Base-by-base conservation (phyloP, 2,888 invertebrate genomes). In the Germaria angustata region DNA sequence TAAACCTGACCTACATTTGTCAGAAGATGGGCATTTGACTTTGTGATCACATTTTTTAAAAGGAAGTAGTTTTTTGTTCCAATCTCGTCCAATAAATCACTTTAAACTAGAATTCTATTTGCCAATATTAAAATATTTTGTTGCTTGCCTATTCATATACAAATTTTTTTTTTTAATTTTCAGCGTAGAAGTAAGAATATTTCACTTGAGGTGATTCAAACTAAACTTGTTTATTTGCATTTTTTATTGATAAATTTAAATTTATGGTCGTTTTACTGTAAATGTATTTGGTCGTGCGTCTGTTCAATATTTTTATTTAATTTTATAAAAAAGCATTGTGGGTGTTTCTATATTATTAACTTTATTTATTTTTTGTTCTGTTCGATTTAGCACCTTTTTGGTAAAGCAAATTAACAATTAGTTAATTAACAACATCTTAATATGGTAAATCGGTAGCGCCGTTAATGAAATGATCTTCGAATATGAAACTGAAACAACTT, bases 361-460 rank as follows among this genome's bases (percentile, higher is more conserved):
- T 55, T 20, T 2, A 36, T 36, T 44, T 53, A 41, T 28, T 20
- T 22, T 53, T 53, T 41, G 11, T 39, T 24, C 24, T n/a, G 36
- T 49, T 63, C 39, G 71, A 59, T 49, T 69, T 65, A 68, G 65
- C 77, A 77, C 69, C 61, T 77, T 77, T 53, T 75, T 17, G 15
- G 32, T 46, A 6, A 34, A 49, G 13, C 51, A 68, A 22, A 46
- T 51, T 34, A 72, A 41, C 34, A 53, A 51, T 53, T 9, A 51
- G 17, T 68, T 46, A 76, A 59, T 71, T 71, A 36, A 20, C 65
- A 5, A n/a, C n/a, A 44, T 55, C 44, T 55, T 44, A 46, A 72
- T 81, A 72, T 77, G 81, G 81, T 39, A 36, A 72, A 36, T 49
- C 53, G 36, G 39, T 32, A 44, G 81, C 81, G 81, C 81, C 81